Conservation (phyloP, 1,140 invertebrate genomes). For the Tigriopus japonicus region DNA sequence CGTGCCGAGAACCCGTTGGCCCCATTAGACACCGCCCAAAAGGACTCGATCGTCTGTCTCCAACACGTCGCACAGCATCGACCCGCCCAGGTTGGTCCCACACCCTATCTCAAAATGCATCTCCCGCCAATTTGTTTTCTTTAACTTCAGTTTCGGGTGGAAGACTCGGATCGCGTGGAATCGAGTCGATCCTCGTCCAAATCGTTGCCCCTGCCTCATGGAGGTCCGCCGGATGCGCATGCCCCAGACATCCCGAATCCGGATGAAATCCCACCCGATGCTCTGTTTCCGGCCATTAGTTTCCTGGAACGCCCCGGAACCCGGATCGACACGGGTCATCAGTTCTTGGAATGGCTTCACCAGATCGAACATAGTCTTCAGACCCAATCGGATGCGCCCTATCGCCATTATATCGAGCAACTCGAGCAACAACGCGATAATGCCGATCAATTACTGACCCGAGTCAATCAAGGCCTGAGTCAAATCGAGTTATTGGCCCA, state of each 20-base stretch:
- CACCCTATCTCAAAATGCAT: too few relatives aligned
- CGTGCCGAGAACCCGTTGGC: background rate
- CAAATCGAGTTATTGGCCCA: background rate
- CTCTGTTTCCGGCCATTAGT: too few relatives aligned
- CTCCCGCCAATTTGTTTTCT: too few relatives aligned
- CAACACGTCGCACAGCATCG: too few relatives aligned
- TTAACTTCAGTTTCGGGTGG: too few relatives aligned
- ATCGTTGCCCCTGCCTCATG: too few relatives aligned
- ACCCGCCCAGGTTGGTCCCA: too few relatives aligned
- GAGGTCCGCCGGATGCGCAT: too few relatives aligned
- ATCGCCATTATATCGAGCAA: background rate
- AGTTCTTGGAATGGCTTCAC: slow-evolving; percentile 5
- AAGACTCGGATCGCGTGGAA: too few relatives aligned
- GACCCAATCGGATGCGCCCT: background rate
- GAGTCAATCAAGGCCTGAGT: background rate
- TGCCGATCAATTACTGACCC: background rate
- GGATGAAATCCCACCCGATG: too few relatives aligned
- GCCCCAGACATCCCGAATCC: too few relatives aligned
- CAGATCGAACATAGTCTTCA: slow-evolving; percentile 1
- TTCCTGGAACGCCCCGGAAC: background rate
- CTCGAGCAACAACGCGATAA: background rate
- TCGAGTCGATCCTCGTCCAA: too few relatives aligned
- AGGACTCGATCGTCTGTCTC: background rate
- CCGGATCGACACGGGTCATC: background rate
- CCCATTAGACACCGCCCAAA: background rate